Evolutionary conservation across 2,888 invertebrate genomes (phyloP), one percentile per base, ranked within the genome.

Genomic region (Ormyrus rosae): DNA sequence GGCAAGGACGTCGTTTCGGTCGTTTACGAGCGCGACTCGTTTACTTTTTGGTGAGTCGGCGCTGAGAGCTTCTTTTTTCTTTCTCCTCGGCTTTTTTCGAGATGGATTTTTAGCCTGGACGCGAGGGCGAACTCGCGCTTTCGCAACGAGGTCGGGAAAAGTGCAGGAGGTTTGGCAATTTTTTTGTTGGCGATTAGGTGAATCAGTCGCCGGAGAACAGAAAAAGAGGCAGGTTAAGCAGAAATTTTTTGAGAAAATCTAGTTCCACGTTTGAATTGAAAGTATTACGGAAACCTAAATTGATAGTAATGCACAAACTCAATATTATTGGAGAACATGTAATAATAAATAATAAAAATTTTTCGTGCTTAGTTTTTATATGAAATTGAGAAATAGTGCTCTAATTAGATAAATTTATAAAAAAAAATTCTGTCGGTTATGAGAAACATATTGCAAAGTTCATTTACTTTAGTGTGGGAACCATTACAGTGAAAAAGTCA

Each of bases 1-100:
- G 46, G 68, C 76, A 76, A 76, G 76, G 76, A 76, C 76, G 63
- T 69, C 53, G 69, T 61, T 67, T 11, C 10, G 48, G 63, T 48
- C 19, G 55, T 63, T 68, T 60, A 51, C 50, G 46, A 63, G 50
- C 11, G n/a, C 11, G 45, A 8, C 46, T 48, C 10, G 7, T 6
- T 34, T 48, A 7, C 13, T 65, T 11, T 9, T 56, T 2, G 19
- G 19, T 46, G 6, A 1, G 19, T 1, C 19, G 19, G 19, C 19
- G 19, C 19, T 1, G 19, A 19, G 19, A 19, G 19, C 19, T 6
- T n/a, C 45, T 5, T 53, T 61, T 63, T 60, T n/a, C 8, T 46
- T 11, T 34, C 19, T 63, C 56, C 19, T 55, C 13, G 1, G 7
- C 46, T 11, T 55, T 53, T 45, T 55, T 19, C 19, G 19, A 19